Percentiles rank a stretch among this genome's conserved stretches.
Evolutionary conservation across 2,797 vertebrate genomes (phyloP).

Genomic region (Myotis vivesi): DNA sequence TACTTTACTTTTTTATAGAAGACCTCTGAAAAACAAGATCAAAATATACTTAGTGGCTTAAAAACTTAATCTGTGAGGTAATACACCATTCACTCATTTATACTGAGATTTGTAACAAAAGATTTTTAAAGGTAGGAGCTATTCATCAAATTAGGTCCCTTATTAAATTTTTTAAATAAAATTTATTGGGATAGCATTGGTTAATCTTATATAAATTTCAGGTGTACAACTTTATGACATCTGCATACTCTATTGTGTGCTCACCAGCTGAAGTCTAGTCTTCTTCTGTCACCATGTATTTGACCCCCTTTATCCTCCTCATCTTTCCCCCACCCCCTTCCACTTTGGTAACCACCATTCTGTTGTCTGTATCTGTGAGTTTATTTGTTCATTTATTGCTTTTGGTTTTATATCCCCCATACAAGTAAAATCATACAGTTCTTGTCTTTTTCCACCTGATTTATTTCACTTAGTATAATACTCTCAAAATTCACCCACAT

Average conservation of each 20-base stretch:
- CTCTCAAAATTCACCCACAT: background rate
- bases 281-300: background rate
- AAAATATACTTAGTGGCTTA: background rate
- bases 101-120: background rate
- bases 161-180: background rate
- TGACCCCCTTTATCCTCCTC: background rate
- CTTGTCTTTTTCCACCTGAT: background rate
- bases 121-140: constrained; percentile 1
- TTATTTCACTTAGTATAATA: background rate
- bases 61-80: background rate
- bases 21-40: background rate
- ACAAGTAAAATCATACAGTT: background rate
- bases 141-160: background rate
- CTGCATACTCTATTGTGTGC: background rate
- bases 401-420: background rate
- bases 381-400: background rate
- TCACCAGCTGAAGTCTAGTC: background rate
- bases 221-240: background rate
- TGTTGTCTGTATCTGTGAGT: background rate
- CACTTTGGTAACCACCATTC: background rate
- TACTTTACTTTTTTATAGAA: background rate
- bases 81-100: background rate
- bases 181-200: background rate
- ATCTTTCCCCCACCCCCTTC: background rate
- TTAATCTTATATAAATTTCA: background rate